These are phyloP conservation scores for Cremastinae sp. DNA, from an alignment of 2,888 invertebrate genomes.

Conservation along the genomic window DNA sequence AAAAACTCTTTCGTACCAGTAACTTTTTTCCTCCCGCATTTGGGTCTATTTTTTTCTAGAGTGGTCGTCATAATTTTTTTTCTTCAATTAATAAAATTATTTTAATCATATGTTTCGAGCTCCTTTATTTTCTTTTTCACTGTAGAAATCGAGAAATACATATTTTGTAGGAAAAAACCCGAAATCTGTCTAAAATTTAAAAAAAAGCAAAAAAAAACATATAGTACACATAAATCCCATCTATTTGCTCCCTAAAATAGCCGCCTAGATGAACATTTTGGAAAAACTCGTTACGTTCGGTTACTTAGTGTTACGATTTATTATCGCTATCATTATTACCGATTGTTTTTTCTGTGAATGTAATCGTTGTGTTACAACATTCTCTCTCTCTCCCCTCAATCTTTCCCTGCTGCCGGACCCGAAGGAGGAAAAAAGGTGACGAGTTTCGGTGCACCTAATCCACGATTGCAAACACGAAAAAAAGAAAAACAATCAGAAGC, in stretches of 20 bases:
- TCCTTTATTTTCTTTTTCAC: neutral
- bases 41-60: slow-evolving; percentile 3
- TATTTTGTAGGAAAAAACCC: neutral
- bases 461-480: slow-evolving; percentile 77
- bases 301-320: slow-evolving; percentile 78
- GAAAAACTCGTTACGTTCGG: slow-evolving; percentile 71
- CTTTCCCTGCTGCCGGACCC: slow-evolving; percentile 80
- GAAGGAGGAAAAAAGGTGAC: slow-evolving; percentile 86
- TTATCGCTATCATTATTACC: slow-evolving; percentile 68
- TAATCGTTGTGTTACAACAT: slow-evolving; percentile 81
- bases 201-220: slow-evolving; percentile 21
- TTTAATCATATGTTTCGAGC: slow-evolving; percentile 6
- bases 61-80: slow-evolving; percentile 20
- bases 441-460: slow-evolving; percentile 82
- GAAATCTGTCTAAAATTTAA: neutral
- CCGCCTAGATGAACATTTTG: slow-evolving; percentile 73
- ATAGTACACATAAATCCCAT: slow-evolving; percentile 64
- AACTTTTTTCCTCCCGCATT: slow-evolving; percentile 29
- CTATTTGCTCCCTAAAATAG: slow-evolving; percentile 79
- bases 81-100: slow-evolving; percentile 25
- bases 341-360: slow-evolving; percentile 78
- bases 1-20: slow-evolving; percentile 29
- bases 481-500: slow-evolving; percentile 38
- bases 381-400: slow-evolving; percentile 76
- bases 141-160: neutral